Base-by-base conservation (phyloP, 2,888 invertebrate genomes). In the Philopedon plagiatum region DNA sequence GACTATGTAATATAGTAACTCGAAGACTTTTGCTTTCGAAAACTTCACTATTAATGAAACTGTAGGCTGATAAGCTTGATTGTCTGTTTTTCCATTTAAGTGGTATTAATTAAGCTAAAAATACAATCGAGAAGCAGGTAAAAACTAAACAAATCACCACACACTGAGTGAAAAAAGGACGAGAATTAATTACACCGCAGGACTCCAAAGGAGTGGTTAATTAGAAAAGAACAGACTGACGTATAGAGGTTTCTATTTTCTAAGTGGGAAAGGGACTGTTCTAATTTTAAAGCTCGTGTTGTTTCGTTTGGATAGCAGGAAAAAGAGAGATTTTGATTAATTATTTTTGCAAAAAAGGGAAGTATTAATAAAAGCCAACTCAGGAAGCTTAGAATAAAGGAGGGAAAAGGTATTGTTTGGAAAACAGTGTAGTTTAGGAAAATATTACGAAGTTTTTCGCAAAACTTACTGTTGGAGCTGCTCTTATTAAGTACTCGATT, bases 151-250 rank as follows among this genome's bases (percentile, higher is more conserved):
- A 66, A 67, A 67, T 67, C 60, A 67, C 32, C 49, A 51, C 34
- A 51, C 58, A 49, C 49, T 21, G 39, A 19, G 60, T 49, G 57
- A 29, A 67, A 49, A 60, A 67, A 60, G 44, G 67, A 58, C 51
- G 58, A 58, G 51, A 67, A 67, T 67, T 67, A 67, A 67, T 67
- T 67, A 67, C 67, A 21, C 67, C 58, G 21, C 58, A 58, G 56
- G 56, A 15, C 57, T 23, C 60, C 49, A 13, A 34, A 58, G 67
- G 67, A 67, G 67, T 67, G 67, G 67, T 60, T 64, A 67, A 67
- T 67, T 67, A 49, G 60, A 67, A 60, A 67, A 67, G 67, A 51
- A 60, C 32, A 49, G 60, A 19, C 57, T 66, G 49, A 46, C 63
- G 51, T 64, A 29, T 64, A 34, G 39, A 64, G 32, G 54, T 64